Percentiles rank a stretch among this genome's conserved stretches.
Evolutionary conservation across 53 echinoderm and acorn worm species (phyloP).

Genomic region (Apostichopus leukothele): DNA sequence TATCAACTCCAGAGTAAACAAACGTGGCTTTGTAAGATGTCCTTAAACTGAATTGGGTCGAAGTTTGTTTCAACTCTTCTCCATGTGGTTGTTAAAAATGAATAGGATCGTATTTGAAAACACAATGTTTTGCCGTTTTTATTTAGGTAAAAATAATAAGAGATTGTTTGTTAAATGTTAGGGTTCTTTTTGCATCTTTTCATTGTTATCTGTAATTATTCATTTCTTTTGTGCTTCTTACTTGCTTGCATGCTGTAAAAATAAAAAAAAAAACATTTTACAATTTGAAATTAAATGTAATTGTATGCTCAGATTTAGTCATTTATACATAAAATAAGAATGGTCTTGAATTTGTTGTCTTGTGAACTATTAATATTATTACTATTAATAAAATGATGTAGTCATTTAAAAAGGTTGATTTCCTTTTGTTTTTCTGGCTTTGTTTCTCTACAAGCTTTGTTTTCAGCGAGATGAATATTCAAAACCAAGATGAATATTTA

Average conservation of each 20-base stretch:
- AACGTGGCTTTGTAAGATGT: too few relatives aligned
- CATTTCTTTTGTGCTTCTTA: not conserved
- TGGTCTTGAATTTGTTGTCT: constrained; percentile 35
- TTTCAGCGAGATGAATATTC: too few relatives aligned
- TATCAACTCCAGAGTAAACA: too few relatives aligned
- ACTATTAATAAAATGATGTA: not conserved
- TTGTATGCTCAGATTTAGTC: constrained; percentile 26
- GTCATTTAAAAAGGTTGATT: not conserved
- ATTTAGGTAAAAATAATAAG: too few relatives aligned
- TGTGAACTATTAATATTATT: constrained; percentile 18
- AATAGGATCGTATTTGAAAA: too few relatives aligned
- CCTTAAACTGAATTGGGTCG: too few relatives aligned
- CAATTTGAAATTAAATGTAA: constrained; percentile 30
- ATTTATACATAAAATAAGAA: constrained; percentile 10
- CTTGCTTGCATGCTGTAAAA: constrained; percentile 12
- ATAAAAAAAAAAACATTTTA: not conserved
- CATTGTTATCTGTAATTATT: constrained; percentile 1
- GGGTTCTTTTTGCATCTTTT: not conserved
- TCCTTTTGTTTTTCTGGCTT: not conserved
- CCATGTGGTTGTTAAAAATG: too few relatives aligned
- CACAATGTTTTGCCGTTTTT: too few relatives aligned
- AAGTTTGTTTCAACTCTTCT: too few relatives aligned
- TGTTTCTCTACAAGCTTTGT: too few relatives aligned
- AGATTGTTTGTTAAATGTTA: too few relatives aligned
- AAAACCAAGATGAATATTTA: too few relatives aligned